Evolutionary conservation across 2,113 vertebrate species (phyloP), one percentile per base, ranked within the genome.

Genomic region (Xyrauchen texanus): DNA sequence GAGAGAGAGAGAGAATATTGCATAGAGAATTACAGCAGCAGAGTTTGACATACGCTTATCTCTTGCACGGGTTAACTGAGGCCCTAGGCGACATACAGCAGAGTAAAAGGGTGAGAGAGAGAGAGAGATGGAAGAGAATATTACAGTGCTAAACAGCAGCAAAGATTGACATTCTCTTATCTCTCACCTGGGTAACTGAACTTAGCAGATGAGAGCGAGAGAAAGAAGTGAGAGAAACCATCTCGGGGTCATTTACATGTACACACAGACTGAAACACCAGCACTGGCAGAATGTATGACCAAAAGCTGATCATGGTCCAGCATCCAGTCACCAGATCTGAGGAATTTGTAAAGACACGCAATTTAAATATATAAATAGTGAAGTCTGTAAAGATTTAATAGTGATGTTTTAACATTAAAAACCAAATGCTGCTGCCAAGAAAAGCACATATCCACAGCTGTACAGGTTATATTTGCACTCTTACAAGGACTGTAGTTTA

Each of bases 21-120:
- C 21, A 58, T n/a, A 58, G 52, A 60, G 69, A 16, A 78, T 67
- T n/a, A 60, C 45, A 68, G 51, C 55, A 69, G 55, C 58, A 71
- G 49, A 76, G 21, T 78, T 81, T 74, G 79, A 81, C 68, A 78
- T 15, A 61, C 71, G 81, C 79, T 80, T 80, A 83, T 83, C 82
- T 63, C 52, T 15, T 68, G 73, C 73, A 34, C 21, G 3, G 21
- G 21, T 34, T 34, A 34, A 34, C 82, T 78, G 68, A 55, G 44
- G 78, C 82, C 53, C 42, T 46, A 16, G 46, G 80, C 66, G 63
- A n/a, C 8, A 73, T 57, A 83, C 51, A 63, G 68, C 4, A 4
- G n/a, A 69, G 67, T 52, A 45, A 61, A 65, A n/a, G 66, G 69
- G 66, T 21, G 10, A 62, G 16, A 52, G 44, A 34, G 21, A 34